Evolutionary conservation across 2,888 invertebrate species (phyloP), one percentile per base, ranked within the genome.

Genomic region (Hesperia comma): DNA sequence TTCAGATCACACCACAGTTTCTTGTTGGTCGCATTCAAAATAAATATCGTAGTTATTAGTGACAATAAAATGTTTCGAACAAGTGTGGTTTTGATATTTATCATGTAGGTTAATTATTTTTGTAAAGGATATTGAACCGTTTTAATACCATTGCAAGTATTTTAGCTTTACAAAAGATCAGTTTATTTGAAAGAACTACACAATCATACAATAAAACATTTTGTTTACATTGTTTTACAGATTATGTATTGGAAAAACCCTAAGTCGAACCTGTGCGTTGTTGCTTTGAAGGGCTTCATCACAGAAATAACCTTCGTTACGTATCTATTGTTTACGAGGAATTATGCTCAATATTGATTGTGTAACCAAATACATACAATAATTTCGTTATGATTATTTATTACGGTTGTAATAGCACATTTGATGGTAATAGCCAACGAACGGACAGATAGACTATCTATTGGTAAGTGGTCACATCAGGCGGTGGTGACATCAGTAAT

Each of bases 271-370:
- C 10, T 37, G 37, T 37, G 37, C 58, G 41, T 41, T 40, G 40
- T n/a, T 21, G 26, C 19, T 37, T 49, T 63, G 46, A 54, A 21
- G 46, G 63, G 15, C 55, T 63, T 56, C 63, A 15, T 43, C 26
- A n/a, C 56, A 56, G 14, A 43, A 61, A 56, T 61, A 54, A 54
- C 32, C 43, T 61, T 46, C 60, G 40, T 54, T 37, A 12, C 10
- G 37, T 37, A 37, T 10, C 12, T 7, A 12, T 37, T 32, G 17
- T 51, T 21, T 56, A 26, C 43, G 21, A 49, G 33, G 54, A 55
- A 55, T 55, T 54, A 41, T 7, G 12, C 51, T 61, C 21, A 61
- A 26, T 6, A 1, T 33, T 8, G 33, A 33, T 33, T 33, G 33
- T 33, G 33, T 33, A 8, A 37, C 12, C 37, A 37, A 10, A 8